These are phyloP conservation scores for Scartelaos histophorus DNA, from an alignment of 2,113 vertebrate genomes.

Conservation along the genomic window DNA sequence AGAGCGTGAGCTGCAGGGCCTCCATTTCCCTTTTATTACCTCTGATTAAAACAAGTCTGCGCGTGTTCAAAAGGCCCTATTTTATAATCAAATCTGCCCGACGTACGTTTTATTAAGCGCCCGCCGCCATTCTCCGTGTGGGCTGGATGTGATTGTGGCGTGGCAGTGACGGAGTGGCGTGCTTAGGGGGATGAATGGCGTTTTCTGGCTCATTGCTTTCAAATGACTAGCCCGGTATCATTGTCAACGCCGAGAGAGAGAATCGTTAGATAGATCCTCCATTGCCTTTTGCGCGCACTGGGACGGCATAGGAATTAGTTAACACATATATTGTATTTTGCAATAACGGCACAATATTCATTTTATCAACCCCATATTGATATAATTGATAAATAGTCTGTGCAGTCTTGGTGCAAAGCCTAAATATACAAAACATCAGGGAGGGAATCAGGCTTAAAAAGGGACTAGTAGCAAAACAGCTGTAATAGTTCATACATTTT, in stretches of 20 bases:
- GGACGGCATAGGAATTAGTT: background rate
- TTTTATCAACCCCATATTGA: no score
- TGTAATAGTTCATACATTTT: no score
- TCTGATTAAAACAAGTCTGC: constrained; percentile 20
- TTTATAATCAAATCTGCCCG: constrained; percentile 29
- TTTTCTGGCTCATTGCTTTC: constrained; percentile 73
- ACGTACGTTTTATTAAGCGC: constrained; percentile 28
- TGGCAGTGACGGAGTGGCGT: constrained; percentile 49
- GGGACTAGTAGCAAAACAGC: no score
- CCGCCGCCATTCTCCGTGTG: constrained; percentile 10
- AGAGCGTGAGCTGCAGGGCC: background rate
- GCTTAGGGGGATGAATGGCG: constrained; percentile 67
- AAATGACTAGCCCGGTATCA: constrained; percentile 70
- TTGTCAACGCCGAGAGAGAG: constrained; percentile 62
- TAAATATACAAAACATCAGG: background rate
- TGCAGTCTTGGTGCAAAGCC: background rate
- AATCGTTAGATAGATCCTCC: constrained; percentile 59
- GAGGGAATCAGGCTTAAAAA: no score
- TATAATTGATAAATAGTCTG: no score
- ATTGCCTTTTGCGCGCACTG: constrained; percentile 20
- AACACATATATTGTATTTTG: background rate
- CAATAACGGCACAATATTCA: background rate
- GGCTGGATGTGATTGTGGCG: constrained; percentile 49
- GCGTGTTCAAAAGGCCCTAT: constrained; percentile 33
- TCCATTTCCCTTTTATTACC: constrained; percentile 16